These are phyloP conservation scores for Callithrix jacchus DNA, from an alignment of 2,113 vertebrate genomes.

Conservation along the genomic window DNA sequence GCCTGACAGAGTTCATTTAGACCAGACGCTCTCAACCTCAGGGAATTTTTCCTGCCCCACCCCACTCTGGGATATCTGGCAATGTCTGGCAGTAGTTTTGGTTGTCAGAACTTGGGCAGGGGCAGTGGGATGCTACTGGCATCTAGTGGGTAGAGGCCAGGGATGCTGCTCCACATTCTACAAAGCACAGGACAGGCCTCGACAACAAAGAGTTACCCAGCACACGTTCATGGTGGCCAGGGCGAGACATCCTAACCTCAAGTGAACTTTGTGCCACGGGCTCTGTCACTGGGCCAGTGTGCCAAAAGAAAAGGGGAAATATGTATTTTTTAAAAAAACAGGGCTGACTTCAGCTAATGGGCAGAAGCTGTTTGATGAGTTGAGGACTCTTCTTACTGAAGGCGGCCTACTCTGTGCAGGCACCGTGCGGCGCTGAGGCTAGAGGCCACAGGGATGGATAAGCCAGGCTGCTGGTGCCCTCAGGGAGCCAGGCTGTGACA, in stretches of 20 bases:
- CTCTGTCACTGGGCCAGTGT: neutral
- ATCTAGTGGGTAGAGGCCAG: neutral
- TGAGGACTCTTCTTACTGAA: neutral
- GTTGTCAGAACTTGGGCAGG: neutral
- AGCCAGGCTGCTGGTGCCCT: neutral
- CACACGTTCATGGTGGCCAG: fast-evolving
- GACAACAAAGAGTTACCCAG: neutral
- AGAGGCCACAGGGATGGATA: neutral
- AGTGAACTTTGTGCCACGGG: neutral
- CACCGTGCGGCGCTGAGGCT: fast-evolving
- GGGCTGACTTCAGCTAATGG: neutral
- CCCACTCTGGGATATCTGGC: neutral
- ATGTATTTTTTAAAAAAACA: no score
- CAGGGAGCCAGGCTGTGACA: neutral
- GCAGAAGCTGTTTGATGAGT: neutral
- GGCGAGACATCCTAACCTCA: neutral
- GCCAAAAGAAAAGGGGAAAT: neutral
- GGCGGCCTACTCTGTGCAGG: neutral
- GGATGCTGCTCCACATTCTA: neutral
- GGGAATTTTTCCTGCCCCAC: neutral
- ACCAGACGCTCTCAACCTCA: neutral
- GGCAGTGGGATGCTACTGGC: neutral
- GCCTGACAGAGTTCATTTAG: neutral
- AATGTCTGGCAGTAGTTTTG: neutral
- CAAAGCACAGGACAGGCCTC: neutral